Evolutionary conservation across 2,113 vertebrate species (phyloP).

Genomic region (Lathamus discolor): DNA sequence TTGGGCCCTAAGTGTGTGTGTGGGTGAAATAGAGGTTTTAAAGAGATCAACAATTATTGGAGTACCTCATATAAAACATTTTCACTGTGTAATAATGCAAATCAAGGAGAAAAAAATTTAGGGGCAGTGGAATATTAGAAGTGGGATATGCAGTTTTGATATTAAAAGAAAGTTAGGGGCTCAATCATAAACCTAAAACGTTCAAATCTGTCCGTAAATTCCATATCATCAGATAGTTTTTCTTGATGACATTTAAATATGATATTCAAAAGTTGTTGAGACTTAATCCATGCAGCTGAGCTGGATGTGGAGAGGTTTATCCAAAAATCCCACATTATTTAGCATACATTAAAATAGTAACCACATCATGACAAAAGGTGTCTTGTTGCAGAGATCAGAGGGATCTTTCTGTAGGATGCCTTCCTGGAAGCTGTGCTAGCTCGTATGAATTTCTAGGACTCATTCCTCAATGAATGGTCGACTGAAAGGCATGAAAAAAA

Average conservation of each 20-base stretch:
- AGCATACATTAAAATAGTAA: constrained; percentile 23
- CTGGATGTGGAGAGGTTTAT: constrained; percentile 10
- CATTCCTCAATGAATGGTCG: neutral
- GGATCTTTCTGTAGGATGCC: neutral
- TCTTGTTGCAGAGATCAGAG: neutral
- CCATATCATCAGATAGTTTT: neutral
- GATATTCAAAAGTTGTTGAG: constrained; percentile 8
- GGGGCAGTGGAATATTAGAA: neutral
- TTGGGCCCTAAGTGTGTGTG: neutral
- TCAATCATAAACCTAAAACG: neutral
- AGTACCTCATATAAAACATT: constrained; percentile 1
- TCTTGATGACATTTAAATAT: constrained; percentile 19
- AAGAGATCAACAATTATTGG: constrained; percentile 23
- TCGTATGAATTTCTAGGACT: neutral
- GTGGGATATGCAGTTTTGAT: neutral
- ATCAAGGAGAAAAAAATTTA: neutral
- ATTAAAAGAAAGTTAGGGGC: neutral
- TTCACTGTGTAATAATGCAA: neutral
- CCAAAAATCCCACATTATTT: constrained; percentile 25
- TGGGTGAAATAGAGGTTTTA: constrained; percentile 2
- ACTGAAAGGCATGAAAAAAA: neutral
- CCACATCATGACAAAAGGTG: neutral
- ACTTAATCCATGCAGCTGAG: constrained; percentile 10
- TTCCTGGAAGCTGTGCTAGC: neutral
- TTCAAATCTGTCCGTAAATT: neutral